Percentiles rank a stretch among this genome's conserved stretches.
Conservation (phyloP, 1,140 invertebrate species). For the Microplitis mediator region DNA sequence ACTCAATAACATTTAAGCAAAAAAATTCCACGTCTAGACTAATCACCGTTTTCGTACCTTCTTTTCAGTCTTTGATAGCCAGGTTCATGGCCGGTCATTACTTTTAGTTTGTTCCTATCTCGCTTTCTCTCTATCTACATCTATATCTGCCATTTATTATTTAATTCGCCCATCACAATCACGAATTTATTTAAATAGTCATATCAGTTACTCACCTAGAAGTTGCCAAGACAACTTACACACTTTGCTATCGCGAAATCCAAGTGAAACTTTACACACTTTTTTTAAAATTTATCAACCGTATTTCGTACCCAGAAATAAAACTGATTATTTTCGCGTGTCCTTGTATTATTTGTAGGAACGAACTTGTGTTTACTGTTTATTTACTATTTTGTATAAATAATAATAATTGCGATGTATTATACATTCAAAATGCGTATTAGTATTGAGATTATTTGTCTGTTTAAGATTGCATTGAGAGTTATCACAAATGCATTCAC, state of each 20-base stretch:
- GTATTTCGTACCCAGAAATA: no score
- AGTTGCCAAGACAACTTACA: no score
- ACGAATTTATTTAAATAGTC: conserved; percentile 7
- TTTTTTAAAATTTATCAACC: no score
- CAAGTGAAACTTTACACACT: no score
- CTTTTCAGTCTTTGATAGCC: not conserved
- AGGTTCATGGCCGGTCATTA: not conserved
- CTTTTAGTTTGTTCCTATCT: not conserved
- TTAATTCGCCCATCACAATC: conserved; percentile 1
- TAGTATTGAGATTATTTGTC: conserved; percentile 2
- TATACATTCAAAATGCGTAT: no score
- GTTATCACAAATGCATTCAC: conserved; percentile 54
- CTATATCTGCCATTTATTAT: not conserved
- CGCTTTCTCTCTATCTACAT: no score
- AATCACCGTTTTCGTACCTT: not conserved
- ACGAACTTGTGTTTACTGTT: not conserved
- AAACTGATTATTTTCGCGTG: not conserved
- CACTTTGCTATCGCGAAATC: no score
- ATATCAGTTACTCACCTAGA: no score
- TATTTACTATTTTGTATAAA: not conserved
- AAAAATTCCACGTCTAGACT: no score
- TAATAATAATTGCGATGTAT: not conserved
- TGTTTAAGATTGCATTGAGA: conserved; percentile 41
- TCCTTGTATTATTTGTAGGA: not conserved
- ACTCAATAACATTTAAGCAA: no score